These are phyloP conservation scores for Callithrix jacchus DNA, from an alignment of 2,113 vertebrate species.

Conservation along the genomic window DNA sequence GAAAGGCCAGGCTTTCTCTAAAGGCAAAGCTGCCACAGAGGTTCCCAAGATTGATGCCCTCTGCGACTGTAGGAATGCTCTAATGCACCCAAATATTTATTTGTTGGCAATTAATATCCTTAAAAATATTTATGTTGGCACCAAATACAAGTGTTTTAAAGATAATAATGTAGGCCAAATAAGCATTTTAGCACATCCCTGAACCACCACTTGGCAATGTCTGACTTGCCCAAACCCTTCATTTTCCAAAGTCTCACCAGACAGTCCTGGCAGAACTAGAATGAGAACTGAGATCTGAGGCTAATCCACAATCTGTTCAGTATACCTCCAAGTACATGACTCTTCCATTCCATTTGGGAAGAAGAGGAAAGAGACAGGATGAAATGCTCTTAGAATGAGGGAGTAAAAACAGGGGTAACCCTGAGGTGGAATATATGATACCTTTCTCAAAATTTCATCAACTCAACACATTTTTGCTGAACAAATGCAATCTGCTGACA, in stretches of 20 bases:
- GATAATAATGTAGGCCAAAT: neutral
- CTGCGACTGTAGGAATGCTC: neutral
- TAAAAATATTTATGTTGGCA: neutral
- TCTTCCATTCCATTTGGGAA: neutral
- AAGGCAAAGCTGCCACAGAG: neutral
- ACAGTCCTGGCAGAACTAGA: neutral
- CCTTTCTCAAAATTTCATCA: neutral
- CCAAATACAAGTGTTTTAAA: neutral
- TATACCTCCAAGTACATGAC: too few relatives aligned
- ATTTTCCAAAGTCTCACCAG: neutral
- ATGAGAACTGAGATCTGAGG: neutral
- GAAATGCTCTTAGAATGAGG: neutral
- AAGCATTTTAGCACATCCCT: neutral
- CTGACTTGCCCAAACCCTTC: neutral
- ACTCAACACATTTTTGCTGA: neutral
- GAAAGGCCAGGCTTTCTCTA: neutral
- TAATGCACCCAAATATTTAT: neutral
- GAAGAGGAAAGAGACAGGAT: neutral
- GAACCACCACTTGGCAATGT: neutral
- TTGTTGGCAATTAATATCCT: neutral
- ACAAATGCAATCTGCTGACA: neutral
- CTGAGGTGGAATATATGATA: neutral
- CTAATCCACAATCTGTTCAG: neutral
- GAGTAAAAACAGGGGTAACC: neutral
- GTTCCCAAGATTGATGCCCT: neutral